These are phyloP conservation scores for Toxonevra muliebris DNA, from an alignment of 2,888 invertebrate species.

Conservation along the genomic window DNA sequence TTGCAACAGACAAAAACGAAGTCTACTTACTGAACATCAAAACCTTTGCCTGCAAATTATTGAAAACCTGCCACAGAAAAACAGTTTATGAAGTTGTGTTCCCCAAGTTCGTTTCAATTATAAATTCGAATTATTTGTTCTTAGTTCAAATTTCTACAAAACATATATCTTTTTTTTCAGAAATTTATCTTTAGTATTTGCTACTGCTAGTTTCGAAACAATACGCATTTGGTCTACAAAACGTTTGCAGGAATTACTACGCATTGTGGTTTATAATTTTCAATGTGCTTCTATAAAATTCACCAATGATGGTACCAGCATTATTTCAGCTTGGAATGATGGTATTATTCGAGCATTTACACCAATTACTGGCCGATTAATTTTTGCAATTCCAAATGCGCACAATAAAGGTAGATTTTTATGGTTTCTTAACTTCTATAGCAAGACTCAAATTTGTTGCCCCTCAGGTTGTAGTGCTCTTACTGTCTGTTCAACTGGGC, in stretches of 20 bases:
- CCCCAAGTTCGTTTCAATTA: constrained; percentile 73
- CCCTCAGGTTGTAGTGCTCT: constrained; percentile 73
- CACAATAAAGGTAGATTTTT: constrained; percentile 79
- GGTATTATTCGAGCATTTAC: constrained; percentile 84
- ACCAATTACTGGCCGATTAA: constrained; percentile 80
- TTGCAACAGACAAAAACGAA: constrained; percentile 82
- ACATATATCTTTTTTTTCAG: constrained; percentile 63
- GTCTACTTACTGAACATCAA: constrained; percentile 79
- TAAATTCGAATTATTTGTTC: not conserved
- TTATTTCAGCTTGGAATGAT: constrained; percentile 87
- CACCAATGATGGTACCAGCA: constrained; percentile 79
- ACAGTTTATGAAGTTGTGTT: constrained; percentile 84
- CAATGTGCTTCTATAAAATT: constrained; percentile 82
- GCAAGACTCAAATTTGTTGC: not conserved
- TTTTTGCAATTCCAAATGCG: constrained; percentile 86
- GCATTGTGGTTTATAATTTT: constrained; percentile 89
- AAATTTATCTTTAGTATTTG: constrained; percentile 84
- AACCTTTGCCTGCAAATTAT: constrained; percentile 74
- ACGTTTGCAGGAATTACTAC: constrained; percentile 80
- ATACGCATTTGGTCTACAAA: constrained; percentile 86
- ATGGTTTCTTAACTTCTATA: not conserved
- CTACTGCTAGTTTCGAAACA: constrained; percentile 85
- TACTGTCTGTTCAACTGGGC: constrained; percentile 75
- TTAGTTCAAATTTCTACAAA: no score
- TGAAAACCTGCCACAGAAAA: constrained; percentile 84